Percentiles rank a stretch among this genome's conserved stretches.
Evolutionary conservation across 2,888 invertebrate species (phyloP).

Genomic region (Clivina fossor): DNA sequence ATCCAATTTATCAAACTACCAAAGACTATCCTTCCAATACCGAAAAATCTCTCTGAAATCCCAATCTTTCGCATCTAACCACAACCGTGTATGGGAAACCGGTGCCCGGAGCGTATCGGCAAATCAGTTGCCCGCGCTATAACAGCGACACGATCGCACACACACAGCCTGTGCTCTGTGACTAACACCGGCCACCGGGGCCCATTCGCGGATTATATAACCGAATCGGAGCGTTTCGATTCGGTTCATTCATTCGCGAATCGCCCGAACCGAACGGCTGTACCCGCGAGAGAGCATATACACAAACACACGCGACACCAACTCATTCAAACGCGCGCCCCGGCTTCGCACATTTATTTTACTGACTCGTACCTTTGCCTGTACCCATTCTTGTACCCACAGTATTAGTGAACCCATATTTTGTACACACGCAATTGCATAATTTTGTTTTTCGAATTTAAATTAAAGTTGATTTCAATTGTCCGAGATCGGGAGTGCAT

Average conservation of each 20-base stretch:
- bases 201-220: constrained; percentile 16
- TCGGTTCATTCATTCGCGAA: constrained; percentile 17
- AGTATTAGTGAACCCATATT: too few species aligned
- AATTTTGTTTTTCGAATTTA: too few species aligned
- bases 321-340: too few species aligned
- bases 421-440: too few species aligned
- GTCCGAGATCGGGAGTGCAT: background rate
- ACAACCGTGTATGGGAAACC: background rate
- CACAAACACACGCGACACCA: too few species aligned
- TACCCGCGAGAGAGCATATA: too few species aligned
- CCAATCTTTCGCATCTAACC: background rate
- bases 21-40: too few species aligned
- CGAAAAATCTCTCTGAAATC: constrained; percentile 1
- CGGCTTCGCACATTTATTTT: too few species aligned
- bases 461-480: background rate
- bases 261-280: background rate
- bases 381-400: background rate
- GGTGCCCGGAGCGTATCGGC: background rate
- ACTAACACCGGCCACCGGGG: background rate
- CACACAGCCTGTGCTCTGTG: too few species aligned
- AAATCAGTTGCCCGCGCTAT: background rate
- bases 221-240: constrained; percentile 6
- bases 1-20: too few species aligned
- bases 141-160: background rate
- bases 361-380: too few species aligned